Conservation (phyloP, 2,113 vertebrate species). For the Tragulus kanchil region DNA sequence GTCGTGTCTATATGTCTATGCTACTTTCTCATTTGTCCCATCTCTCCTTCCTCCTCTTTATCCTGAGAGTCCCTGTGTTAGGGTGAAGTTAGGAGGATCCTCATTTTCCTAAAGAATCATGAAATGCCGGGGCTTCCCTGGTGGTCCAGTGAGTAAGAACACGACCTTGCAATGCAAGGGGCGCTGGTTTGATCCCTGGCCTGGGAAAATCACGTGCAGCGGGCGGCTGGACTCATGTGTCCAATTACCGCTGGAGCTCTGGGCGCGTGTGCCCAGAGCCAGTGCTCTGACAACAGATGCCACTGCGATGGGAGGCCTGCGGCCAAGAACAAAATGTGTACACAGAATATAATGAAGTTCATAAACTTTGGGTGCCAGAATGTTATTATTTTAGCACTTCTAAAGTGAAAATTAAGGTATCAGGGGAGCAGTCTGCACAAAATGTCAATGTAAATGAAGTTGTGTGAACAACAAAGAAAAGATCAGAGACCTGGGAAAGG, state of each 20-base stretch:
- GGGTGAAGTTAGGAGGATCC: not conserved
- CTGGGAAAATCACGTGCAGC: too few species aligned
- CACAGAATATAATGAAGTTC: not conserved
- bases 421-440: not conserved
- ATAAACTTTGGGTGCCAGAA: not conserved
- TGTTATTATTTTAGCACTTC: not conserved
- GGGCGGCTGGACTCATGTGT: too few species aligned
- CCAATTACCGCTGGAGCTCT: too few species aligned
- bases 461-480: not conserved
- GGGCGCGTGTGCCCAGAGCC: too few species aligned
- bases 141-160: too few species aligned
- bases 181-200: too few species aligned
- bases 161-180: too few species aligned
- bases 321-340: too few species aligned
- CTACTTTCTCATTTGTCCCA: not conserved
- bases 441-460: not conserved
- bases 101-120: not conserved
- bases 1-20: not conserved
- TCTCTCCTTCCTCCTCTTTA: not conserved
- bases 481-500: not conserved
- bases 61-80: not conserved
- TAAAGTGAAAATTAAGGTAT: slow-evolving; percentile 51
- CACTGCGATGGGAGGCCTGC: too few species aligned
- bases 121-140: too few species aligned
- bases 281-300: too few species aligned